phyloP scores from a whole-genome alignment of 1,140 invertebrate species.

The Lucilia cuprina region DNA sequence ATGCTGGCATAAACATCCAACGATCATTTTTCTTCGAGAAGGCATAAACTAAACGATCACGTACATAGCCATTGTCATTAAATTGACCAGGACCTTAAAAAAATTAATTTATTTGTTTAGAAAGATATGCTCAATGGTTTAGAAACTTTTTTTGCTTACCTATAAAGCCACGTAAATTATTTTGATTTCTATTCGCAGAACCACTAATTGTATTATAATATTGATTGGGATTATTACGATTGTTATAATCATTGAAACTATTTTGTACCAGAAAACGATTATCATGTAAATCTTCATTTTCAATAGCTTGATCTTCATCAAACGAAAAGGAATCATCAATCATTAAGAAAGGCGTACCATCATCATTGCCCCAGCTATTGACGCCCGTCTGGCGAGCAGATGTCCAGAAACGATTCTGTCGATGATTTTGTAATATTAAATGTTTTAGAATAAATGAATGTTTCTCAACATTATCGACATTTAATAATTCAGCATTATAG shows the following conservation, averaged over 20 bases:
- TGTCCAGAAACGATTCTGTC: slow-evolving; percentile 87
- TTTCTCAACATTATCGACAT: slow-evolving; percentile 82
- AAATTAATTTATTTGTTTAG: not conserved
- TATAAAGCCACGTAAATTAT: slow-evolving; percentile 54
- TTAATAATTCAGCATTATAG: slow-evolving; percentile 81
- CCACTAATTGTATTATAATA: slow-evolving; percentile 63
- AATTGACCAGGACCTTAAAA: slow-evolving; percentile 49
- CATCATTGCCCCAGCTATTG: slow-evolving; percentile 87
- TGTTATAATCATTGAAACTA: slow-evolving; percentile 35
- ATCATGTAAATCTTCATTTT: slow-evolving; percentile 57
- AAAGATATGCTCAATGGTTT: too few relatives aligned
- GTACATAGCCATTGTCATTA: slow-evolving; percentile 50
- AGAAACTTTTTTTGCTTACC: too few relatives aligned
- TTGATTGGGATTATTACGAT: slow-evolving; percentile 51
- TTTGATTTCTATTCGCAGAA: slow-evolving; percentile 55
- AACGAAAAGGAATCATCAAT: slow-evolving; percentile 85
- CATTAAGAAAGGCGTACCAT: slow-evolving; percentile 76
- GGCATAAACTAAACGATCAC: slow-evolving; percentile 70
- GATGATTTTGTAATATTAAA: slow-evolving; percentile 81
- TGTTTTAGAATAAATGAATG: slow-evolving; percentile 84
- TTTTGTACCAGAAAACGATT: slow-evolving; percentile 56
- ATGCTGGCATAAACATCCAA: slow-evolving; percentile 85
- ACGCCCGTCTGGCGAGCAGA: slow-evolving; percentile 76
- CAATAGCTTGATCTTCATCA: slow-evolving; percentile 51
- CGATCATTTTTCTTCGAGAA: slow-evolving; percentile 75